Conservation (phyloP, 2,113 vertebrate species). For the Passer domesticus region DNA sequence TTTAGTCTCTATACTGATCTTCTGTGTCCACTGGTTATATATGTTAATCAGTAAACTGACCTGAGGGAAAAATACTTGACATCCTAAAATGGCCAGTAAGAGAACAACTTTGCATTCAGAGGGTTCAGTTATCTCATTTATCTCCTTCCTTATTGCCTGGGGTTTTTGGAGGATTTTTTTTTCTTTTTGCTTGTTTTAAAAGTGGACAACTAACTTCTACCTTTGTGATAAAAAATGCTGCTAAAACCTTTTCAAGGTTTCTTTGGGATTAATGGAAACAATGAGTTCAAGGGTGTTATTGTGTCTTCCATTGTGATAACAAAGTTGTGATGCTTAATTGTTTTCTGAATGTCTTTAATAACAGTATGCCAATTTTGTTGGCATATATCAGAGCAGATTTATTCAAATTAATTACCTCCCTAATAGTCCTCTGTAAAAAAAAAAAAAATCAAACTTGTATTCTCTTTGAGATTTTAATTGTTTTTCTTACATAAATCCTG, state of each 20-base stretch:
- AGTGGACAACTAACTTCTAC: not conserved
- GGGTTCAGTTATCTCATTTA: not conserved
- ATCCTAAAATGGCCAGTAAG: not conserved
- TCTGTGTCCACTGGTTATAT: not conserved
- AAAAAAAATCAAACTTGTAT: not conserved
- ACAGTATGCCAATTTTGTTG: not conserved
- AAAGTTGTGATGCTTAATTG: not conserved
- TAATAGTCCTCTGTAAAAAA: not conserved
- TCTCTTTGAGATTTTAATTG: not conserved
- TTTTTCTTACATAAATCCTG: not conserved
- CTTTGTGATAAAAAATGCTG: not conserved
- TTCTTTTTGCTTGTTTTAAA: not conserved
- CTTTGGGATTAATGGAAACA: not conserved
- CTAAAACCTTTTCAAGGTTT: not conserved
- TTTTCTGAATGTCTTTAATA: not conserved
- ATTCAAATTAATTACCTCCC: not conserved
- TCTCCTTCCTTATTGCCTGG: not conserved
- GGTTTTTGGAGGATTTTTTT: not conserved
- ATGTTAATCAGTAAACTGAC: not conserved
- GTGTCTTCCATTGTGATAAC: not conserved
- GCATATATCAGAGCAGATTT: not conserved
- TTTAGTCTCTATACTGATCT: not conserved
- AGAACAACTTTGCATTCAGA: rapidly evolving
- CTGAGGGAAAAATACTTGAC: not conserved
- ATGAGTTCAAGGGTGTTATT: not conserved